These are phyloP conservation scores for Menidia menidia DNA, from an alignment of 2,797 vertebrate species.

Conservation along the genomic window DNA sequence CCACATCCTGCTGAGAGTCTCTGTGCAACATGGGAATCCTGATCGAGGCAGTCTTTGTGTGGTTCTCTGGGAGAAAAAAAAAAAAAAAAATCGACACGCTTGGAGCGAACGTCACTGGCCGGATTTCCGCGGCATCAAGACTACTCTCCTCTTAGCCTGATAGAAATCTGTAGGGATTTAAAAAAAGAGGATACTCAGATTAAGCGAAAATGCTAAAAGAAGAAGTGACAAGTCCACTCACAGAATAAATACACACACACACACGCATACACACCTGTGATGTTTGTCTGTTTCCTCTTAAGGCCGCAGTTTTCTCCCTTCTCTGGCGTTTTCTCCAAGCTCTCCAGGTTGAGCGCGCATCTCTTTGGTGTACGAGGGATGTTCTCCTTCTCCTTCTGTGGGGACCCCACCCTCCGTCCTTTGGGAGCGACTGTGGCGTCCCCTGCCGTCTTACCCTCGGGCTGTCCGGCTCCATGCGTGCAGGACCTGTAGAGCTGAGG, in stretches of 20 bases:
- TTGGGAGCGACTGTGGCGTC: neutral
- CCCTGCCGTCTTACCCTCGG: neutral
- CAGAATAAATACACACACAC: too few species aligned
- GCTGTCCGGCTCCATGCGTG: neutral
- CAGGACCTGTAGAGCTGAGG: slow-evolving; percentile 77
- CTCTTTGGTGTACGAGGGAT: slow-evolving; percentile 51
- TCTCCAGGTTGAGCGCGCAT: slow-evolving; percentile 30
- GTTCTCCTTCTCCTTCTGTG: slow-evolving; percentile 71
- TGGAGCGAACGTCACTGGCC: slow-evolving; percentile 76
- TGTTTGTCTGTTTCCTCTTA: slow-evolving; percentile 90
- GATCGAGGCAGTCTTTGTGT: slow-evolving; percentile 45
- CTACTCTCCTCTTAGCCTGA: slow-evolving; percentile 84
- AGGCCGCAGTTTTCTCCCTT: slow-evolving; percentile 41
- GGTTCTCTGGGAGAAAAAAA: slow-evolving; percentile 22
- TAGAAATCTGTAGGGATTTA: slow-evolving; percentile 89
- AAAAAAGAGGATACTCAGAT: slow-evolving; percentile 33
- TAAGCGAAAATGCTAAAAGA: neutral
- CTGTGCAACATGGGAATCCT: slow-evolving; percentile 51
- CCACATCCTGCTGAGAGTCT: slow-evolving; percentile 39
- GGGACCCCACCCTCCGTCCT: neutral
- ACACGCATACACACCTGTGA: slow-evolving; percentile 83
- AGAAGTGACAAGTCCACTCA: neutral
- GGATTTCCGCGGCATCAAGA: slow-evolving; percentile 79
- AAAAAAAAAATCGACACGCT: slow-evolving; percentile 19
- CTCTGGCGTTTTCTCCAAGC: slow-evolving; percentile 60